phyloP scores from a whole-genome alignment of 1,140 invertebrate genomes.

The Zaprionus ghesquierei region DNA sequence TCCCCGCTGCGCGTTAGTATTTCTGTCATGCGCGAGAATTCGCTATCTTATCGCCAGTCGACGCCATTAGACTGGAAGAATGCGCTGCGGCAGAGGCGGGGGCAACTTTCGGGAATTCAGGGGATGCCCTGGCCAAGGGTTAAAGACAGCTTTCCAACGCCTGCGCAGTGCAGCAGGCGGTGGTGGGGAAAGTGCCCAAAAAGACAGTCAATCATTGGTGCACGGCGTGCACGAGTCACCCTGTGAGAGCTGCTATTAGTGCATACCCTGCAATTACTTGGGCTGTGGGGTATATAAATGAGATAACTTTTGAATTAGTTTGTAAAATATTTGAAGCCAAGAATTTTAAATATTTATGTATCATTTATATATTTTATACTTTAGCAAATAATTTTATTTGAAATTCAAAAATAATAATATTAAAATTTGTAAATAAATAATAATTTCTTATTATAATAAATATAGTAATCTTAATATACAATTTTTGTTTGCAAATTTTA shows the following conservation, averaged over 20 bases:
- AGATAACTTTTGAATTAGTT: not conserved
- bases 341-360: too few relatives aligned
- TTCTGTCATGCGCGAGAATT: constrained; percentile 59
- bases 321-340: too few relatives aligned
- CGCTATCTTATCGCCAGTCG: constrained; percentile 71
- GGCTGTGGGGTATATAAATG: not conserved
- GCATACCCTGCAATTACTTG: constrained; percentile 12
- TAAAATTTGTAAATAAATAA: too few relatives aligned
- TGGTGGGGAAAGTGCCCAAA: not conserved
- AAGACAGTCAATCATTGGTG: constrained; percentile 29
- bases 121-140: constrained; percentile 54
- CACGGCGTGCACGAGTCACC: constrained; percentile 41
- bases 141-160: constrained; percentile 69
- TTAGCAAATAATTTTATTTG: too few relatives aligned
- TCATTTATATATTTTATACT: too few relatives aligned
- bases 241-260: constrained; percentile 30
- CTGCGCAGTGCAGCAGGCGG: constrained; percentile 43
- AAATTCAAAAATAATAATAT: too few relatives aligned
- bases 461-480: too few relatives aligned
- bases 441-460: too few relatives aligned
- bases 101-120: too few relatives aligned
- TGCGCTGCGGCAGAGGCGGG: not conserved
- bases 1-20: constrained; percentile 25
- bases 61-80: constrained; percentile 66
- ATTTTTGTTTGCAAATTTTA: too few relatives aligned